A percentile compares a stretch with the other conserved stretches of the same genome.
These are phyloP conservation scores for Coleophora deauratella DNA, from an alignment of 2,888 invertebrate species.

Conservation along the genomic window DNA sequence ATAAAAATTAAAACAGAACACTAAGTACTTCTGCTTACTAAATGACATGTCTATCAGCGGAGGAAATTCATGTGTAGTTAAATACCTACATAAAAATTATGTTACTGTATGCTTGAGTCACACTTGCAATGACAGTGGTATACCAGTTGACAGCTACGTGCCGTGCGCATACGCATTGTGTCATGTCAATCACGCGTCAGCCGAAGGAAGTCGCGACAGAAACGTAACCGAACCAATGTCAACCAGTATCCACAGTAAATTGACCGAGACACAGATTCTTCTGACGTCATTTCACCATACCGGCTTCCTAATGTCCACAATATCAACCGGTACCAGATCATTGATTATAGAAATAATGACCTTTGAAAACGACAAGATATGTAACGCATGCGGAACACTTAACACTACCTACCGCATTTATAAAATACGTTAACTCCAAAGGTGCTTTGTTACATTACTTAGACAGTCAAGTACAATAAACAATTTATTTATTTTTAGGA, in stretches of 20 bases:
- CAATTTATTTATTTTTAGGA: too few species aligned
- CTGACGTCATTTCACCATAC: slow-evolving; percentile 18
- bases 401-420: not conserved
- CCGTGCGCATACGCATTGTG: slow-evolving; percentile 19
- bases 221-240: slow-evolving; percentile 52
- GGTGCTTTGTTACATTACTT: too few species aligned
- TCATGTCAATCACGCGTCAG: slow-evolving; percentile 38
- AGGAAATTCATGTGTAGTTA: too few species aligned
- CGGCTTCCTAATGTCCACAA: slow-evolving; percentile 28
- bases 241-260: slow-evolving; percentile 37
- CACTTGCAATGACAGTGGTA: not conserved
- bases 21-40: too few species aligned
- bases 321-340: slow-evolving; percentile 22
- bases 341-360: slow-evolving; percentile 14
- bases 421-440: too few species aligned
- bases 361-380: slow-evolving; percentile 11
- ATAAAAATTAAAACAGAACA: too few species aligned
- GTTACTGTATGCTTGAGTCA: too few species aligned
- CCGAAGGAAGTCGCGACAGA: slow-evolving; percentile 45
- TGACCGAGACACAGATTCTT: slow-evolving; percentile 36
- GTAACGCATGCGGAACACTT: slow-evolving; percentile 16
- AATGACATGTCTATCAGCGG: too few species aligned
- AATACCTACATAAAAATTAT: too few species aligned
- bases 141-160: too few species aligned
- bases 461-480: too few species aligned